A percentile compares a stretch with the other conserved stretches of the same genome.
Conservation (phyloP, 2,888 invertebrate genomes). For the Drosophila quasianomalipes region DNA sequence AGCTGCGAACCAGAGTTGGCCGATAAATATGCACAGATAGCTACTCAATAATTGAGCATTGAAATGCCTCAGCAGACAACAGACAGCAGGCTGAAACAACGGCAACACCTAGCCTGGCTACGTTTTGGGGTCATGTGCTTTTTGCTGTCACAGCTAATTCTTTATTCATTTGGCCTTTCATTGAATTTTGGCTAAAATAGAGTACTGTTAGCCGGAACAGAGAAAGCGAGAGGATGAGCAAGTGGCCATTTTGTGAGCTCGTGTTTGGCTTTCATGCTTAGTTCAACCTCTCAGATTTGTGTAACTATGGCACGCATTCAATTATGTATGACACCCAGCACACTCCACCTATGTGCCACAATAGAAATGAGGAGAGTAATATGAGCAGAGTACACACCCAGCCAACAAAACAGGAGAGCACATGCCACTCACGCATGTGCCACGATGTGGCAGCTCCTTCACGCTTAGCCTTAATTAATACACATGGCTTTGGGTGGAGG, state of each 20-base stretch:
- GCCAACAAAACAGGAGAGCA: not conserved
- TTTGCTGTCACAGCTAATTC: constrained; percentile 67
- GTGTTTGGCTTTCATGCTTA: constrained; percentile 44
- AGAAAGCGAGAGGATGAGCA: not conserved
- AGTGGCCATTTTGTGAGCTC: constrained; percentile 38
- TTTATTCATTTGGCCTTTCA: constrained; percentile 73
- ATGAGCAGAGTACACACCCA: constrained; percentile 9
- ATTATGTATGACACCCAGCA: constrained; percentile 55
- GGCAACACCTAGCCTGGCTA: not conserved
- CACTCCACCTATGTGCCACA: constrained; percentile 21
- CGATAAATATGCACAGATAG: constrained; percentile 41
- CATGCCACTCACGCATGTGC: not conserved
- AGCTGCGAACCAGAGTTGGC: constrained; percentile 4
- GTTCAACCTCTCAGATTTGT: constrained; percentile 56
- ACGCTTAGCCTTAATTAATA: constrained; percentile 63
- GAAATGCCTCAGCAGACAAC: constrained; percentile 22
- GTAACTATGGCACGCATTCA: constrained; percentile 64
- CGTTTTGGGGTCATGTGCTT: constrained; percentile 17
- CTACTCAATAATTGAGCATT: constrained; percentile 61
- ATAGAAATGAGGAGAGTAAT: not conserved
- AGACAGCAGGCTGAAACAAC: not conserved
- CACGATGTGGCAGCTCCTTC: constrained; percentile 37
- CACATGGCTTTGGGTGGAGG: constrained; percentile 43
- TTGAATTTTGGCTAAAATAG: constrained; percentile 33
- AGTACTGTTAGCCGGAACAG: not conserved